These are phyloP conservation scores for Thymelicus acteon DNA, from an alignment of 2,888 invertebrate species.

Conservation along the genomic window DNA sequence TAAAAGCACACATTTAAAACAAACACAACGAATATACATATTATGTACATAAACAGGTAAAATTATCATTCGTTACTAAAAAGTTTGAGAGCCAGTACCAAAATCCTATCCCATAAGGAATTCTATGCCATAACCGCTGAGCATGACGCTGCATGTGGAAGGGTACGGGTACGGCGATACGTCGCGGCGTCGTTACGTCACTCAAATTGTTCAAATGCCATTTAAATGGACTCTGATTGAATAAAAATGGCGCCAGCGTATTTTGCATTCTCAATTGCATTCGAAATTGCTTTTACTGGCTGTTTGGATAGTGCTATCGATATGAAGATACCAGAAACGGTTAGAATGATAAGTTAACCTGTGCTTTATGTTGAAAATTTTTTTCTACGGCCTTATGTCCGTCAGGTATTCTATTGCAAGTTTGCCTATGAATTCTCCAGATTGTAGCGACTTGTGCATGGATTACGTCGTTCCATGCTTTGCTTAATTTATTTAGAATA, in stretches of 20 bases:
- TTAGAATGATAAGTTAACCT: no score
- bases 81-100: slow-evolving; percentile 13
- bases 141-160: slow-evolving; percentile 37
- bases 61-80: neutral
- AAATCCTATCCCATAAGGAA: slow-evolving; percentile 21
- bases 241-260: slow-evolving; percentile 24
- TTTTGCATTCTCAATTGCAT: slow-evolving; percentile 22
- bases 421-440: neutral
- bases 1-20: no score
- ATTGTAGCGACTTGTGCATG: no score
- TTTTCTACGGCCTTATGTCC: neutral
- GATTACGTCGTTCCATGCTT: no score
- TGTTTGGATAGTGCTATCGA: neutral
- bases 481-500: no score
- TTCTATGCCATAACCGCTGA: slow-evolving; percentile 23
- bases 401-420: neutral
- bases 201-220: slow-evolving; percentile 20
- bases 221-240: slow-evolving; percentile 32
- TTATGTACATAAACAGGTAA: no score
- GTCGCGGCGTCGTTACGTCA: slow-evolving; percentile 23
- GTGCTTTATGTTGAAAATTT: neutral
- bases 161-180: slow-evolving; percentile 28
- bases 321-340: no score
- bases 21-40: no score
- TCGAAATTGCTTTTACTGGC: slow-evolving; percentile 12